Conservation (phyloP, 1,140 invertebrate genomes). For the Hormaphis cornu region DNA sequence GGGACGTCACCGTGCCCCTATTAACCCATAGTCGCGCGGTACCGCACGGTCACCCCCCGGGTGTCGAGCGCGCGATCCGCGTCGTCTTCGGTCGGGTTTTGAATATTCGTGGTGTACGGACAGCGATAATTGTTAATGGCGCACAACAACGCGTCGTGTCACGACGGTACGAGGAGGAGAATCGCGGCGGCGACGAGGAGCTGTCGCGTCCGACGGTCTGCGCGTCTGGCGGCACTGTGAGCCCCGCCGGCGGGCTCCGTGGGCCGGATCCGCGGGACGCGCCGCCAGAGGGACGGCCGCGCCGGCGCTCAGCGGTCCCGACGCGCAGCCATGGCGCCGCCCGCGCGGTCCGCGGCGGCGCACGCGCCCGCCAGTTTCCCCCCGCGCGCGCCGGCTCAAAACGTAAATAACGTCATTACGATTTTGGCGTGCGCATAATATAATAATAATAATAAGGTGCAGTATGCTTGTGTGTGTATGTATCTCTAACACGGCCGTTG, state of each 20-base stretch:
- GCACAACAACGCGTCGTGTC: background rate
- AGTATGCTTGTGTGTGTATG: too few relatives aligned
- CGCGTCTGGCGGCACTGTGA: background rate
- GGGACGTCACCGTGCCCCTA: too few relatives aligned
- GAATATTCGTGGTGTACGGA: too few relatives aligned
- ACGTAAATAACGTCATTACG: conserved; percentile 20
- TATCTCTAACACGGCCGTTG: too few relatives aligned
- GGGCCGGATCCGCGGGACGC: background rate
- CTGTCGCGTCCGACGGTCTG: background rate
- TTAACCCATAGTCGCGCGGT: background rate
- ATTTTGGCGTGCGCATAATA: conserved; percentile 25
- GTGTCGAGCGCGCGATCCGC: too few relatives aligned
- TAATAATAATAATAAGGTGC: too few relatives aligned
- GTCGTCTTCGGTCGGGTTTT: too few relatives aligned
- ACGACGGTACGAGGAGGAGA: too few relatives aligned
- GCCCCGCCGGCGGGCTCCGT: background rate
- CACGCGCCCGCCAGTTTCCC: background rate
- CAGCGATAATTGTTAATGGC: background rate
- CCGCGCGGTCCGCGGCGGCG: background rate
- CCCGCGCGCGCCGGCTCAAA: background rate
- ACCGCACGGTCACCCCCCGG: too few relatives aligned
- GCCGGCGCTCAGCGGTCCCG: background rate
- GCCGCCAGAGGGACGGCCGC: background rate
- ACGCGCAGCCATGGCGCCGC: background rate
- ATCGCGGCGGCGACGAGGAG: background rate